These are phyloP conservation scores for Leuciscus idus DNA, from an alignment of 2,113 vertebrate genomes.

Conservation along the genomic window DNA sequence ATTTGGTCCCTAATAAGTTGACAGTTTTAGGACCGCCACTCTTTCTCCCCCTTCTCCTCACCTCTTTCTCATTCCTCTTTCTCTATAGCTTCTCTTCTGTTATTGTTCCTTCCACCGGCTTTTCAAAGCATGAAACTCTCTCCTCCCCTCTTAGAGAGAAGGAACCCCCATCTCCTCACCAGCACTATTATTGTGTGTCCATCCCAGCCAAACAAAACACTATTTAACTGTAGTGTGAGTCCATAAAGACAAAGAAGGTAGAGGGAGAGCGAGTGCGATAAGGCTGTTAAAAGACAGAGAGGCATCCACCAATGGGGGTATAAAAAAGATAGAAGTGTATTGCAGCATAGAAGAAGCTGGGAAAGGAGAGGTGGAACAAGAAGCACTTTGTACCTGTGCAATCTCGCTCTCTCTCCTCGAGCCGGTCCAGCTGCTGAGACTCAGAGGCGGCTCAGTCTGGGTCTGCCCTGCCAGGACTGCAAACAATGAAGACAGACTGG, in stretches of 20 bases:
- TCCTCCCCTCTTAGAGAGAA: slow-evolving; percentile 25
- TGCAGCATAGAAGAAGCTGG: slow-evolving; percentile 32
- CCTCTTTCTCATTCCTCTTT: neutral
- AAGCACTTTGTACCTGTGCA: slow-evolving; percentile 44
- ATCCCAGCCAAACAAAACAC: slow-evolving; percentile 53
- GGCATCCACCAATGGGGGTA: slow-evolving; percentile 24
- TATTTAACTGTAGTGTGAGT: slow-evolving; percentile 52
- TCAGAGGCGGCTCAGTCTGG: slow-evolving; percentile 43
- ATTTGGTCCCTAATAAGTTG: slow-evolving; percentile 3
- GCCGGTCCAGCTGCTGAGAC: slow-evolving; percentile 47
- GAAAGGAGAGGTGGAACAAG: slow-evolving; percentile 43
- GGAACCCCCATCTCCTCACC: slow-evolving; percentile 34
- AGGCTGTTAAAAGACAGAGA: slow-evolving; percentile 19
- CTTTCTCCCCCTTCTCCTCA: neutral
- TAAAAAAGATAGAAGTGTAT: slow-evolving; percentile 41
- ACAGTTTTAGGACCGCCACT: neutral
- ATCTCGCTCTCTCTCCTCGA: slow-evolving; percentile 28
- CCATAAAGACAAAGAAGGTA: slow-evolving; percentile 31
- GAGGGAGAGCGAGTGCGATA: slow-evolving; percentile 25
- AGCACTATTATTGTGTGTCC: slow-evolving; percentile 50
- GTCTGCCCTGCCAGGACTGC: slow-evolving; percentile 53
- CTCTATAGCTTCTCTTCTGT: slow-evolving; percentile 3
- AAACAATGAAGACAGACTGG: slow-evolving; percentile 55
- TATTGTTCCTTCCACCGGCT: slow-evolving; percentile 22
- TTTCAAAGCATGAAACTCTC: slow-evolving; percentile 37